phyloP scores from a whole-genome alignment of 1,140 invertebrate species.

The Periplaneta americana region DNA sequence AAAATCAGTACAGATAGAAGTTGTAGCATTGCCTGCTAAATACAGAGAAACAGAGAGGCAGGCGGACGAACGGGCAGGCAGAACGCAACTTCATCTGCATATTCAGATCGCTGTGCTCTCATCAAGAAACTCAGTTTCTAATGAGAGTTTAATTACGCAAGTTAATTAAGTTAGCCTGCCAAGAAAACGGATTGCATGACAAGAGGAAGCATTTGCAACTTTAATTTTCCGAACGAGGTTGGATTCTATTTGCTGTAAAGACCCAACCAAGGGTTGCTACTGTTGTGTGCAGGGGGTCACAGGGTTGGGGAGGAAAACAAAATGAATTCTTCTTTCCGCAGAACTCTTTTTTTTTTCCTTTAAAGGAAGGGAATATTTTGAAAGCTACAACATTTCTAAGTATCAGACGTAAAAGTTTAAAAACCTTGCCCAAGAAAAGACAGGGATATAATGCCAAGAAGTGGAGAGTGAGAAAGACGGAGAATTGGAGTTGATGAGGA shows the following conservation, averaged over 20 bases:
- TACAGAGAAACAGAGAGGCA: no score
- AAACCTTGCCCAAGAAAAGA: neutral
- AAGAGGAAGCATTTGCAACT: slow-evolving; percentile 17
- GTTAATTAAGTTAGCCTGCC: slow-evolving; percentile 17
- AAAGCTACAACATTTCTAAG: neutral
- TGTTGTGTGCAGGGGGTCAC: neutral
- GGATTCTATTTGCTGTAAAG: slow-evolving; percentile 9
- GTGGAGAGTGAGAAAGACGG: neutral
- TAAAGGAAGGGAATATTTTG: neutral
- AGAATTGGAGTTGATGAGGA: neutral
- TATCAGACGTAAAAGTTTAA: neutral
- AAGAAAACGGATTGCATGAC: slow-evolving; percentile 18
- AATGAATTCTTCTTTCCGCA: neutral
- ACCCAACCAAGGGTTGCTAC: neutral
- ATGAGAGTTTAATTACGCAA: slow-evolving; percentile 18
- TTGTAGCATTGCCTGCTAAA: no score
- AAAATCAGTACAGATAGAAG: no score
- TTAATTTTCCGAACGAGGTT: slow-evolving; percentile 9
- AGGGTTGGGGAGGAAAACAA: neutral
- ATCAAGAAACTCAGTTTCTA: slow-evolving; percentile 17
- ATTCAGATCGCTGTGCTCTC: slow-evolving; percentile 13
- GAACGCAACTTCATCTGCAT: slow-evolving; percentile 7
- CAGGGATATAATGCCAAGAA: neutral
- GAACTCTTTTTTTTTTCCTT: no score
- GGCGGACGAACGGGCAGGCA: no score